Percentiles rank a stretch among this genome's conserved stretches.
phyloP scores from a whole-genome alignment of 2,888 invertebrate genomes.

The Dasypolia templi region DNA sequence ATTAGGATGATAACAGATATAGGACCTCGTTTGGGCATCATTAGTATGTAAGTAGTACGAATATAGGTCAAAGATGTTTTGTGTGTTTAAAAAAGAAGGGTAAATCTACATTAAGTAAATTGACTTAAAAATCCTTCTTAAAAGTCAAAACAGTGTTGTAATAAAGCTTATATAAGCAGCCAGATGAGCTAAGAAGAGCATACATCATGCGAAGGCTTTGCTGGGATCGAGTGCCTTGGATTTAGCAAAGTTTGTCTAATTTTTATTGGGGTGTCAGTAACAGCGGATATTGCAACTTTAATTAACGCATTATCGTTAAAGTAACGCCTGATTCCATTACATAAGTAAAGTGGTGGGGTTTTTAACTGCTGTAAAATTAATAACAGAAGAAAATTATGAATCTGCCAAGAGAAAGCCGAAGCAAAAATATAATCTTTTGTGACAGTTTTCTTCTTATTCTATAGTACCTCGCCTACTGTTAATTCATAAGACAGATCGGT shows the following conservation, averaged over 20 bases:
- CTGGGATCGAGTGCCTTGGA: constrained; percentile 34
- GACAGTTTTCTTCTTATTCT: no score
- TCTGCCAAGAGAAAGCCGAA: neutral
- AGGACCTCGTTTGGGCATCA: no score
- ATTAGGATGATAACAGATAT: no score
- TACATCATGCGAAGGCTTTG: constrained; percentile 47
- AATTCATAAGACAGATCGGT: neutral
- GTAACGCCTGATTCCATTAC: neutral
- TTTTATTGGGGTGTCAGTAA: constrained; percentile 10
- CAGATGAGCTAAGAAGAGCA: constrained; percentile 31
- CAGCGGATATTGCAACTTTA: constrained; percentile 12
- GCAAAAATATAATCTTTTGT: no score
- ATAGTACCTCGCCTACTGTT: neutral
- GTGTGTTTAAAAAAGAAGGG: neutral
- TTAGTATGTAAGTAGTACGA: no score
- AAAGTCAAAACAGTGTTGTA: neutral
- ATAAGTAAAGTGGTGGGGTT: neutral
- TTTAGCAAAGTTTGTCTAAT: constrained; percentile 37
- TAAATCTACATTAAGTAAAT: neutral
- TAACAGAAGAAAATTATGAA: neutral
- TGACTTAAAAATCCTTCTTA: constrained; percentile 2
- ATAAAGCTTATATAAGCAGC: constrained; percentile 36
- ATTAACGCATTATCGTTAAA: neutral
- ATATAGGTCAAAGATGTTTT: neutral
- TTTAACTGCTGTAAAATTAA: neutral